These are phyloP conservation scores for Unio delphinus DNA, from an alignment of 2,888 invertebrate genomes.

Conservation along the genomic window DNA sequence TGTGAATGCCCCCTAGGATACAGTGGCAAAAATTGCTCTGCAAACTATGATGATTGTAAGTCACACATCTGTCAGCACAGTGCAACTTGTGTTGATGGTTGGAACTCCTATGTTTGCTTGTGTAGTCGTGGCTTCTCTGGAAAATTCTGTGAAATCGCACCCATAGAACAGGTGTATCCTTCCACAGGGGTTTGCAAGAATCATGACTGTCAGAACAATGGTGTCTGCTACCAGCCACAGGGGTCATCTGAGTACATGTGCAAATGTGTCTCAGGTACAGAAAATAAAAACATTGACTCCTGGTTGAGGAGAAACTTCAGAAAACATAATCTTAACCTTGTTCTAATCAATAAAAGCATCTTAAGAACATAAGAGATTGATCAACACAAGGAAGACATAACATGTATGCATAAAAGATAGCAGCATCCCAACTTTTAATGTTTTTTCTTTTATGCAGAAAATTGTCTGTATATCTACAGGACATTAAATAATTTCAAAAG, in stretches of 20 bases:
- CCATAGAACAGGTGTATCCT: conserved; percentile 77
- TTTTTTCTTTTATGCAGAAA: too few species aligned
- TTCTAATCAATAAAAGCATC: too few species aligned
- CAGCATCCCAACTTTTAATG: too few species aligned
- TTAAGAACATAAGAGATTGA: too few species aligned
- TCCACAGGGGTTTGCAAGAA: conserved; percentile 91
- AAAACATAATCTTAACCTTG: background rate
- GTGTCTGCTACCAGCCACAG: conserved; percentile 89
- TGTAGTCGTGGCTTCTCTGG: conserved; percentile 89
- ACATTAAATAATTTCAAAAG: too few species aligned
- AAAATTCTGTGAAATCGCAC: conserved; percentile 83
- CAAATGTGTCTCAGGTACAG: conserved; percentile 86
- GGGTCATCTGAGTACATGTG: conserved; percentile 73
- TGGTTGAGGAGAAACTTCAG: background rate
- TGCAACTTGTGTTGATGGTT: conserved; percentile 90
- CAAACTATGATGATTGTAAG: conserved; percentile 94
- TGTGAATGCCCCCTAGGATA: conserved; percentile 79
- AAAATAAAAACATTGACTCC: background rate
- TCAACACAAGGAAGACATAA: too few species aligned
- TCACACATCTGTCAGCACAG: conserved; percentile 90
- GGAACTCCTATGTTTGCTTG: conserved; percentile 92
- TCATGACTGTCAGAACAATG: conserved; percentile 95
- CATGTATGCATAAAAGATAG: too few species aligned
- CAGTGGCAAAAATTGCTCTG: conserved; percentile 93
- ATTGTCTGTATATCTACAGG: too few species aligned